A percentile compares a stretch with the other conserved stretches of the same genome.
Conservation (phyloP, 2,797 vertebrate species). For the Phataginus tetradactyla region DNA sequence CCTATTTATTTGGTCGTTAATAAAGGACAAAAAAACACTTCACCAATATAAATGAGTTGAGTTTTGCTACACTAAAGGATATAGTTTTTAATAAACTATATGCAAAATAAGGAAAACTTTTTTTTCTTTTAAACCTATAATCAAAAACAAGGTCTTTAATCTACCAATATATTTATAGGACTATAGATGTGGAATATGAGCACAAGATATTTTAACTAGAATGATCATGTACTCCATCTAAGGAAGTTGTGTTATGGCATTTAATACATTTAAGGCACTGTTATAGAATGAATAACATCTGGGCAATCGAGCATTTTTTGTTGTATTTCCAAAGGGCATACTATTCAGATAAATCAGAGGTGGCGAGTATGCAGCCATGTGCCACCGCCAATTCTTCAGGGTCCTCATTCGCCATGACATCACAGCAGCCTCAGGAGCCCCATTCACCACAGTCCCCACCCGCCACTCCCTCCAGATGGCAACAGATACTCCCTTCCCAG, state of each 20-base stretch:
- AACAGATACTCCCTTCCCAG: background rate
- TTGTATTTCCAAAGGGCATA: background rate
- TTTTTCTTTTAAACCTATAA: background rate
- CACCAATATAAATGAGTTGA: conserved; percentile 43
- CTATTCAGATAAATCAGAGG: background rate
- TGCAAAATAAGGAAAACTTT: background rate
- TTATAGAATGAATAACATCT: background rate
- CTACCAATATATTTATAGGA: background rate
- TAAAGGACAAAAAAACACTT: conserved; percentile 52
- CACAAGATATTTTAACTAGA: background rate
- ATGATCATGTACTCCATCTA: background rate
- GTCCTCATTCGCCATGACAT: background rate
- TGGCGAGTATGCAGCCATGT: background rate
- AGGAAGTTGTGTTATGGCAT: background rate
- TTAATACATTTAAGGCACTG: background rate
- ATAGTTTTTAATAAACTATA: background rate
- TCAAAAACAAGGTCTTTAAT: background rate
- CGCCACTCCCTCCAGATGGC: background rate
- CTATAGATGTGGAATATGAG: background rate
- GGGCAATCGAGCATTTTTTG: background rate
- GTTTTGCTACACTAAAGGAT: background rate
- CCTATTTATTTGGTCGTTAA: conserved; percentile 60
- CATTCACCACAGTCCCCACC: background rate
- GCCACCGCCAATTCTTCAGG: background rate
- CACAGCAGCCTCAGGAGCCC: background rate